Conservation (phyloP, 1,140 invertebrate species). For the Cylas formicarius region DNA sequence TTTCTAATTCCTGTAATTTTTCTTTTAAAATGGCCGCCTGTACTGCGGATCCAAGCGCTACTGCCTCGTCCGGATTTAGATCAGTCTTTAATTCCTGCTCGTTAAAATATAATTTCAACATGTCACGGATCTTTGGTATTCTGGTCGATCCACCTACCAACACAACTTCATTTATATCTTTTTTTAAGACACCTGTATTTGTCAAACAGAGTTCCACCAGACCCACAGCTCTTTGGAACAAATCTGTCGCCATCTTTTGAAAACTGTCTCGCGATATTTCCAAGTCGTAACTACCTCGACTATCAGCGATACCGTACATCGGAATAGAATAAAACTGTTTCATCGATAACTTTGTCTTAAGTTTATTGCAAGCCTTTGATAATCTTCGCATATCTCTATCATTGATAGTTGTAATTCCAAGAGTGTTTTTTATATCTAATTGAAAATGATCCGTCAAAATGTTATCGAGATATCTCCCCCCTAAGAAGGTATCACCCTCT, state of each 20-base stretch:
- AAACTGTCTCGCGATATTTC: conserved; percentile 68
- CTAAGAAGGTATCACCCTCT: conserved; percentile 57
- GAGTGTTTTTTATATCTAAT: background rate
- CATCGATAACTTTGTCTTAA: conserved; percentile 4
- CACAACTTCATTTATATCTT: conserved; percentile 51
- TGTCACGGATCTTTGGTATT: conserved; percentile 51
- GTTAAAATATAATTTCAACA: conserved; percentile 45
- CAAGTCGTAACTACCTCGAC: conserved; percentile 65
- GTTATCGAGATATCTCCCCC: conserved; percentile 65
- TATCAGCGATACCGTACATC: conserved; percentile 58
- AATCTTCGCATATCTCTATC: background rate
- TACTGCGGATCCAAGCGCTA: conserved; percentile 22
- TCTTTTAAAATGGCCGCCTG: conserved; percentile 18
- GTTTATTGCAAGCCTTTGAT: background rate
- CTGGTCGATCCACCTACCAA: conserved; percentile 57
- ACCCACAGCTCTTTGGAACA: conserved; percentile 49
- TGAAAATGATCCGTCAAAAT: conserved; percentile 35
- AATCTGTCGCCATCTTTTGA: conserved; percentile 58
- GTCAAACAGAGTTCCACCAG: conserved; percentile 17
- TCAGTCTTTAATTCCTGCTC: conserved; percentile 21
- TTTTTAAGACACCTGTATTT: conserved; percentile 10
- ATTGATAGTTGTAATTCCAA: background rate
- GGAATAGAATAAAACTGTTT: conserved; percentile 31
- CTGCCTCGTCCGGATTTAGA: conserved; percentile 40
- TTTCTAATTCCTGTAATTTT: conserved; percentile 2